A percentile compares a stretch with the other conserved stretches of the same genome.
Evolutionary conservation across 2,113 vertebrate species (phyloP).

Genomic region (Pelecanus crispus): DNA sequence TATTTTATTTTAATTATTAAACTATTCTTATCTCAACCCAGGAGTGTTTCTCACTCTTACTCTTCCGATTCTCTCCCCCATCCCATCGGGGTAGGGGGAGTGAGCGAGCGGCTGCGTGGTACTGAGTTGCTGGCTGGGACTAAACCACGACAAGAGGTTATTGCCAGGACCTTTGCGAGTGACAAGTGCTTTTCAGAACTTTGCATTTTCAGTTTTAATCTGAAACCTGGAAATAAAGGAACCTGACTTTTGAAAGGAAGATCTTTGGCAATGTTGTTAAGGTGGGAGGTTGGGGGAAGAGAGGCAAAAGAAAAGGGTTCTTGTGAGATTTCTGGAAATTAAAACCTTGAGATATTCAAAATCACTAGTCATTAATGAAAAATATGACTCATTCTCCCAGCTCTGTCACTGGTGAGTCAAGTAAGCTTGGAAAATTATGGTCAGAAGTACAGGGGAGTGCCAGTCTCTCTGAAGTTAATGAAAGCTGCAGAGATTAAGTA

Average conservation of each 20-base stretch:
- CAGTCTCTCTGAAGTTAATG: background rate
- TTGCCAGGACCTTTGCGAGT: background rate
- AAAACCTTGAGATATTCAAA: background rate
- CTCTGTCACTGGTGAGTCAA: background rate
- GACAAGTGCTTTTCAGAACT: background rate
- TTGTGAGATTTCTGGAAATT: background rate
- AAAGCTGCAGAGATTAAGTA: background rate
- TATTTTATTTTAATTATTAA: too few species aligned
- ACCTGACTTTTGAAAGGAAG: background rate
- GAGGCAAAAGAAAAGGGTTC: background rate
- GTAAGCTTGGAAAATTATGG: background rate
- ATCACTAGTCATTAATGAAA: background rate
- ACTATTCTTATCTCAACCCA: too few species aligned
- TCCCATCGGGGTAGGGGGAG: too few species aligned
- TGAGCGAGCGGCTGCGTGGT: too few species aligned
- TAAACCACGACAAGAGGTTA: too few species aligned
- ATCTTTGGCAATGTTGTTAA: background rate
- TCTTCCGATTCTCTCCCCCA: too few species aligned
- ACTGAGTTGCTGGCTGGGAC: too few species aligned
- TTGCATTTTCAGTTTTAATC: background rate
- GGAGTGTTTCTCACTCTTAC: too few species aligned
- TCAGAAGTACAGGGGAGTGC: background rate
- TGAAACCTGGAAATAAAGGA: background rate
- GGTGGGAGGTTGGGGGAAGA: background rate
- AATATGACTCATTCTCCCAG: background rate